phyloP scores from a whole-genome alignment of 2,888 invertebrate genomes.

The Digitonthophagus gazella region DNA sequence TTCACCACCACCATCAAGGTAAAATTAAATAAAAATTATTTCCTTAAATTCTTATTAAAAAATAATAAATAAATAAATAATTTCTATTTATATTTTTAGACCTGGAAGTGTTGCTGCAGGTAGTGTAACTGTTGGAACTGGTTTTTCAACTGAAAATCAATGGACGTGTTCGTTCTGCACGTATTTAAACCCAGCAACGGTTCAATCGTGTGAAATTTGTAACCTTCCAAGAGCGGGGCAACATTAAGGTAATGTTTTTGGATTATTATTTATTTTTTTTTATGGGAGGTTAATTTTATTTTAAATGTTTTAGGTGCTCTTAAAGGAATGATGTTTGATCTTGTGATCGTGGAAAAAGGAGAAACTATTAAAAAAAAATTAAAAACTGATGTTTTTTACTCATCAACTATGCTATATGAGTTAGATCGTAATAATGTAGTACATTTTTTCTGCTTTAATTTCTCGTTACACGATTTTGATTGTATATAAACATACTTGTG shows the following conservation, averaged over 20 bases:
- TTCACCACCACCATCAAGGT: slow-evolving; percentile 50
- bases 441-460: neutral
- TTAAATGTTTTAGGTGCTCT: too few relatives aligned
- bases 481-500: neutral
- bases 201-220: slow-evolving; percentile 87
- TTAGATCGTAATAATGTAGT: neutral
- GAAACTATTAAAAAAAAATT: neutral
- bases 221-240: slow-evolving; percentile 69
- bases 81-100: slow-evolving; percentile 36
- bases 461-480: neutral
- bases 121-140: slow-evolving; percentile 43
- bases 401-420: neutral
- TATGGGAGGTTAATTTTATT: too few relatives aligned
- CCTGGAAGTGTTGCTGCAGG: slow-evolving; percentile 50
- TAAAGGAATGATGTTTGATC: too few relatives aligned
- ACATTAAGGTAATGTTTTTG: slow-evolving; percentile 20
- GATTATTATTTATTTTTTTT: neutral
- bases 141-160: slow-evolving; percentile 52
- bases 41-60: neutral
- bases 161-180: slow-evolving; percentile 97
- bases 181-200: slow-evolving; percentile 78
- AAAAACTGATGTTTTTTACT: neutral
- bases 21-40: slow-evolving; percentile 8
- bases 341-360: neutral
- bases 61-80: neutral